These are phyloP conservation scores for Tachyglossus aculeatus DNA, from an alignment of 2,797 vertebrate genomes.

Conservation along the genomic window DNA sequence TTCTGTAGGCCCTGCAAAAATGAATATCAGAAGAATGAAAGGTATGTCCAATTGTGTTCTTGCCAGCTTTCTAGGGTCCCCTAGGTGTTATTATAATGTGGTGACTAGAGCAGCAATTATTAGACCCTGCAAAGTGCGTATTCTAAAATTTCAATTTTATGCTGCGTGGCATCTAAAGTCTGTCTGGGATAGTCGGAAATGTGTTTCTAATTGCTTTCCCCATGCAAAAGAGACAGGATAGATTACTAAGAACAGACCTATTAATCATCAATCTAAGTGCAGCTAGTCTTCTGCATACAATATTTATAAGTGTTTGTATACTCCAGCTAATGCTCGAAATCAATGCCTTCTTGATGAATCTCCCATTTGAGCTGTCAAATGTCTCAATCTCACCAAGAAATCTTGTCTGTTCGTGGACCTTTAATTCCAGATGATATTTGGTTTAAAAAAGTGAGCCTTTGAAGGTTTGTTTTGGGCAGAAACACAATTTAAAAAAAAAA, in stretches of 20 bases:
- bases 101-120: conserved; percentile 39
- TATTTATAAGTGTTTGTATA: conserved; percentile 71
- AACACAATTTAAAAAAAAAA: conserved; percentile 36
- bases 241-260: conserved; percentile 68
- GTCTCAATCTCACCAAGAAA: conserved; percentile 30
- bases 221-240: conserved; percentile 72
- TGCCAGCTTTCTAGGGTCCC: background rate
- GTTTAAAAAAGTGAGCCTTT: conserved; percentile 7
- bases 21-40: conserved; percentile 24
- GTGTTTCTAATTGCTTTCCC: conserved; percentile 76
- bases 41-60: conserved; percentile 29
- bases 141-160: conserved; percentile 69
- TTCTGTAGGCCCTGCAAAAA: conserved; percentile 20
- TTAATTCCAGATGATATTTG: conserved; percentile 42
- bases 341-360: conserved; percentile 54
- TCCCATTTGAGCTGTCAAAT: conserved; percentile 36
- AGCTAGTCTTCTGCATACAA: conserved; percentile 63
- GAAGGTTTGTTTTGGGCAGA: background rate
- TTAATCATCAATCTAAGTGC: conserved; percentile 74
- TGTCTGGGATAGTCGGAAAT: conserved; percentile 67
- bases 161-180: conserved; percentile 51
- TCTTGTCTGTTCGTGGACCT: conserved; percentile 36
- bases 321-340: conserved; percentile 61
- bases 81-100: conserved; percentile 11
- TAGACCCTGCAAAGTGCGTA: conserved; percentile 34